Evolutionary conservation across 2,797 vertebrate genomes (phyloP), one percentile per base, ranked within the genome.

Genomic region (Iguana delicatissima): DNA sequence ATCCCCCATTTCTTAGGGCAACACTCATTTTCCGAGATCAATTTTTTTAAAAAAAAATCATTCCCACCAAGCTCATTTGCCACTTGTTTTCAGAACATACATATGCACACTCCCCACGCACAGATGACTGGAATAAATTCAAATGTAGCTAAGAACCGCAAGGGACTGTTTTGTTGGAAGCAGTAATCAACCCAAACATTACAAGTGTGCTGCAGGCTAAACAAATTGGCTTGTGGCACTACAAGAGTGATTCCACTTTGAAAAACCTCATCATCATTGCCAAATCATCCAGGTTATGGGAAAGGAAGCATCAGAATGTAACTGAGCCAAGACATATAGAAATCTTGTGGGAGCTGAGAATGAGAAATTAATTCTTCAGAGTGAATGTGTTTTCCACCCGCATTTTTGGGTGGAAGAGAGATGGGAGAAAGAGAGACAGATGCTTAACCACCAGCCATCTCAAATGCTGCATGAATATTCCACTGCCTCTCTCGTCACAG

Each of bases 401-500:
- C 35, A 83, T 92, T 87, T 88, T 89, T 32, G 42, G 42, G 42
- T 42, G 42, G 42, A 42, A 42, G 42, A 16, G 24, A 74, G 89
- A 46, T 77, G 38, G 72, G 62, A 73, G 26, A 38, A 59, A 35
- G 72, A n/a, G 52, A 91, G 74, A 91, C 94, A 95, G 95, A 94
- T 96, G 93, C 90, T 95, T 93, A 88, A 59, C 89, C 77, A 86
- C 87, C 81, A 91, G 69, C 89, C 91, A 88, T 87, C 94, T 95
- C 93, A 92, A 89, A 95, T 93, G 89, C 73, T 84, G 52, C 67
- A 90, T 93, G 84, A 94, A 85, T 95, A 95, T 94, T 95, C 90
- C 86, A 91, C 20, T 55, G 42, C n/a, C 26, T 86, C 59, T 32
- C 50, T 38, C 18, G 8, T 77, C 38, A 57, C 35, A 69, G 52